These are phyloP conservation scores for Gnathonemus echidnorhynchus DNA, from an alignment of 2,113 vertebrate species.

Conservation along the genomic window DNA sequence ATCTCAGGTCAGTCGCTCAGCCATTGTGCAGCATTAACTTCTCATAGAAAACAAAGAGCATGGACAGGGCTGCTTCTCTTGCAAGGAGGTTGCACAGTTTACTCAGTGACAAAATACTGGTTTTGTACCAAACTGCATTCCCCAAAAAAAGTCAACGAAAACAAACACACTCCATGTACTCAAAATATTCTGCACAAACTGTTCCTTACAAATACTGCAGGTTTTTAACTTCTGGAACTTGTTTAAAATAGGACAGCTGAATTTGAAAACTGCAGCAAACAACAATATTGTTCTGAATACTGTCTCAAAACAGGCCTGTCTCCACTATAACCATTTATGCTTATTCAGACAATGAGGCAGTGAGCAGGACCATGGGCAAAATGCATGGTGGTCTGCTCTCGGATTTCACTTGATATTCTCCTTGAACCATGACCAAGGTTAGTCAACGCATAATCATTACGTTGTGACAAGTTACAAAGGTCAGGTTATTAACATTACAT, in stretches of 20 bases:
- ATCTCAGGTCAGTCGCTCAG: neutral
- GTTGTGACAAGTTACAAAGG: neutral
- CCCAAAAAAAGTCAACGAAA: neutral
- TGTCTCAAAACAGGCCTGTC: neutral
- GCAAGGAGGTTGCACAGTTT: neutral
- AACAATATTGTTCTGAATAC: neutral
- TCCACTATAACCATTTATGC: neutral
- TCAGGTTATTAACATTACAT: neutral
- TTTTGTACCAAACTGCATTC: neutral
- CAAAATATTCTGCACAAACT: neutral
- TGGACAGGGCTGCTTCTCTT: neutral
- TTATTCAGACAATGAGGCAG: neutral
- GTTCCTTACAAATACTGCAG: neutral
- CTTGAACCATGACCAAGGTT: neutral
- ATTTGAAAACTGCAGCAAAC: neutral
- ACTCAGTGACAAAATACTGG: conserved; percentile 1
- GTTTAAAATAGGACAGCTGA: neutral
- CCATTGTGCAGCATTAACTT: neutral
- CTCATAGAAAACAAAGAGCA: neutral
- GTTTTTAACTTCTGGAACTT: neutral
- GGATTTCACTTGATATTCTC: neutral
- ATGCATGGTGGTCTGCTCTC: neutral
- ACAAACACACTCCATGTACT: neutral
- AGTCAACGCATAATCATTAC: neutral
- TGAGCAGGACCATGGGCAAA: neutral